Percentiles rank a stretch among this genome's conserved stretches.
Conservation (phyloP, 2,113 vertebrate genomes). For the Gobiocypris rarus region DNA sequence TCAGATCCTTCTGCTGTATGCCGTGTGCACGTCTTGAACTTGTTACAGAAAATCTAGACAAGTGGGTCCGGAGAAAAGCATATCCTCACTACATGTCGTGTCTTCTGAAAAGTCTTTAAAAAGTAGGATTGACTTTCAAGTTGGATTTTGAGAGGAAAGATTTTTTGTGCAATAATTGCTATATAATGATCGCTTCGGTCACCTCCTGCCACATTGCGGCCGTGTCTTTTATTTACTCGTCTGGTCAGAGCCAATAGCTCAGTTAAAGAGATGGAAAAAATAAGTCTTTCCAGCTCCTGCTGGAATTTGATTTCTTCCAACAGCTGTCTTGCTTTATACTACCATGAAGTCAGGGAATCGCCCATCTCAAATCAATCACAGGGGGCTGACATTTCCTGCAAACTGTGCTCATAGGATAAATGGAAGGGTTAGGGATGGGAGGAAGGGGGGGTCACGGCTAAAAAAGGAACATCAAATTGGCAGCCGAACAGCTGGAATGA, state of each 20-base stretch:
- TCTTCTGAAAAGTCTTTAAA: slow-evolving; percentile 65
- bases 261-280: slow-evolving; percentile 86
- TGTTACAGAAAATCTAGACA: slow-evolving; percentile 57
- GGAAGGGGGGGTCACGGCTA: slow-evolving; percentile 69
- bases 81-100: slow-evolving; percentile 61
- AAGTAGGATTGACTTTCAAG: slow-evolving; percentile 72
- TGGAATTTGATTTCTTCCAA: slow-evolving; percentile 83
- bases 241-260: slow-evolving; percentile 78
- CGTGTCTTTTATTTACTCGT: slow-evolving; percentile 85
- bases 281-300: slow-evolving; percentile 83
- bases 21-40: slow-evolving; percentile 60
- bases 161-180: slow-evolving; percentile 79
- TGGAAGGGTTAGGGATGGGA: slow-evolving; percentile 58
- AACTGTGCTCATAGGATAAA: slow-evolving; percentile 81
- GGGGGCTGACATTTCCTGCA: slow-evolving; percentile 83
- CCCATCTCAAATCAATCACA: slow-evolving; percentile 86
- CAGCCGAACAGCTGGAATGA: slow-evolving; percentile 81
- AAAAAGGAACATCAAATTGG: slow-evolving; percentile 82
- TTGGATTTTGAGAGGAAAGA: slow-evolving; percentile 69
- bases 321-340: slow-evolving; percentile 90
- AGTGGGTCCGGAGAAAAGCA: slow-evolving; percentile 24
- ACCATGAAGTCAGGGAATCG: slow-evolving; percentile 85
- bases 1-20: slow-evolving; percentile 48
- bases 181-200: slow-evolving; percentile 82
- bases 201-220: slow-evolving; percentile 78